These are phyloP conservation scores for Ichneumon xanthorius DNA, from an alignment of 2,888 invertebrate genomes.

Conservation along the genomic window DNA sequence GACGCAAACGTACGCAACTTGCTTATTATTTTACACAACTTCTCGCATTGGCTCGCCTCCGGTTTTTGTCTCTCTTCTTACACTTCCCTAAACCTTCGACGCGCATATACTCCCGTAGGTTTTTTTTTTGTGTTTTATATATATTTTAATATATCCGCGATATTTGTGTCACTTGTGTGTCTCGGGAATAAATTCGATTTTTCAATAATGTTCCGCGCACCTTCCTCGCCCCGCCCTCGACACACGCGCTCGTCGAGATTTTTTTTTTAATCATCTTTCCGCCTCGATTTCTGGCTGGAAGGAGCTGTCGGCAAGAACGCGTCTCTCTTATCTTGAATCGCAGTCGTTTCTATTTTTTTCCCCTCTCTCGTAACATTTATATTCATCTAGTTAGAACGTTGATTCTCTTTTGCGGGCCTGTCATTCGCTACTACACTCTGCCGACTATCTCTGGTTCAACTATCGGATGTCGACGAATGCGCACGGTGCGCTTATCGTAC, in stretches of 20 bases:
- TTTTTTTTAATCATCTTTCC: slow-evolving; percentile 30
- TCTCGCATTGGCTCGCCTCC: slow-evolving; percentile 36
- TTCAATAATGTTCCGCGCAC: slow-evolving; percentile 46
- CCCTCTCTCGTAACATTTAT: slow-evolving; percentile 6
- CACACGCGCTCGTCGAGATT: slow-evolving; percentile 15
- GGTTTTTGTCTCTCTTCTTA: slow-evolving; percentile 41
- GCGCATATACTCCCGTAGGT: slow-evolving; percentile 37
- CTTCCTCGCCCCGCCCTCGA: slow-evolving; percentile 20
- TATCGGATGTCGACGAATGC: slow-evolving; percentile 3
- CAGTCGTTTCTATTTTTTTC: slow-evolving; percentile 15
- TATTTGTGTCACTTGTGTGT: slow-evolving; percentile 26
- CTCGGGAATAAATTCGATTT: slow-evolving; percentile 65
- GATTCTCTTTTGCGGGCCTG: slow-evolving; percentile 47
- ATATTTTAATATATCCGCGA: slow-evolving; percentile 20
- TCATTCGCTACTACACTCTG: slow-evolving; percentile 42
- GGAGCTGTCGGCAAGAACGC: slow-evolving; percentile 50
- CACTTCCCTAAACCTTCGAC: slow-evolving; percentile 35
- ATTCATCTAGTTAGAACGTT: slow-evolving; percentile 27
- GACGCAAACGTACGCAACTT: slow-evolving; percentile 71
- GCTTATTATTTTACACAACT: slow-evolving; percentile 48
- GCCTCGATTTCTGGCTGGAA: slow-evolving; percentile 9
- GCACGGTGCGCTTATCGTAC: slow-evolving; percentile 17
- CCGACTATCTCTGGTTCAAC: slow-evolving; percentile 27
- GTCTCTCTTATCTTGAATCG: slow-evolving; percentile 42
- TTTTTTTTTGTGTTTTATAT: slow-evolving; percentile 1